A percentile compares a stretch with the other conserved stretches of the same genome.
Evolutionary conservation across 2,113 vertebrate genomes (phyloP).

Genomic region (Odontesthes bonariensis): DNA sequence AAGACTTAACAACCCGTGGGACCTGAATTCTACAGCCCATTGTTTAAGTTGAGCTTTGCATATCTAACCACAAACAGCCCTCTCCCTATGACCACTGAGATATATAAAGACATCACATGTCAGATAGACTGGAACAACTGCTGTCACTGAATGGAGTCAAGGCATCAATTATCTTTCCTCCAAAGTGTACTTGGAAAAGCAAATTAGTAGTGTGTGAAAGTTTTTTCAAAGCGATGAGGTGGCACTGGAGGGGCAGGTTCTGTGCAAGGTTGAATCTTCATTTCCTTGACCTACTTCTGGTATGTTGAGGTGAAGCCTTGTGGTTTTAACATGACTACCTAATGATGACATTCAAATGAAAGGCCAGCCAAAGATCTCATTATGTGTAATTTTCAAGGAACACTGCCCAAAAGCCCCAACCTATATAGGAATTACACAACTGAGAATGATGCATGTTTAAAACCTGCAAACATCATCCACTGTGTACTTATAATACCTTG

Average conservation of each 20-base stretch:
- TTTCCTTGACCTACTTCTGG: slow-evolving; percentile 37
- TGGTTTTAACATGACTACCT: slow-evolving; percentile 55
- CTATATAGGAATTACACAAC: slow-evolving; percentile 26
- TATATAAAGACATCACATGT: slow-evolving; percentile 28
- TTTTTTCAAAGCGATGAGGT: slow-evolving; percentile 12
- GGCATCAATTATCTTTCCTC: slow-evolving; percentile 10
- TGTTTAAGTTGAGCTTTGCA: not conserved
- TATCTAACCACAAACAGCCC: not conserved
- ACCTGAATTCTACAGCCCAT: not conserved
- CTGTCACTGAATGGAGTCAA: slow-evolving; percentile 22
- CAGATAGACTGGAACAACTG: slow-evolving; percentile 14
- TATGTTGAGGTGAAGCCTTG: slow-evolving; percentile 17
- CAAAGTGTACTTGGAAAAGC: slow-evolving; percentile 19
- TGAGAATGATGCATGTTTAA: slow-evolving; percentile 15
- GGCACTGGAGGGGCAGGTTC: slow-evolving; percentile 15
- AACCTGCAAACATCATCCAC: slow-evolving; percentile 15
- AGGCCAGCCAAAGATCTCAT: slow-evolving; percentile 52
- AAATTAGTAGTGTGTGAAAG: slow-evolving; percentile 7
- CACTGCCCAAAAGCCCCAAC: slow-evolving; percentile 26
- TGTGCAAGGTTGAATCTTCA: slow-evolving; percentile 23
- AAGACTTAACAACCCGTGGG: not conserved
- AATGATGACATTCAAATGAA: slow-evolving; percentile 73
- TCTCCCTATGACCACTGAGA: not conserved
- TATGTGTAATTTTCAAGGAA: slow-evolving; percentile 63
- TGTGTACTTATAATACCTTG: not conserved